Conservation (phyloP, 2,888 invertebrate genomes). For the Heliconius charithonia region DNA sequence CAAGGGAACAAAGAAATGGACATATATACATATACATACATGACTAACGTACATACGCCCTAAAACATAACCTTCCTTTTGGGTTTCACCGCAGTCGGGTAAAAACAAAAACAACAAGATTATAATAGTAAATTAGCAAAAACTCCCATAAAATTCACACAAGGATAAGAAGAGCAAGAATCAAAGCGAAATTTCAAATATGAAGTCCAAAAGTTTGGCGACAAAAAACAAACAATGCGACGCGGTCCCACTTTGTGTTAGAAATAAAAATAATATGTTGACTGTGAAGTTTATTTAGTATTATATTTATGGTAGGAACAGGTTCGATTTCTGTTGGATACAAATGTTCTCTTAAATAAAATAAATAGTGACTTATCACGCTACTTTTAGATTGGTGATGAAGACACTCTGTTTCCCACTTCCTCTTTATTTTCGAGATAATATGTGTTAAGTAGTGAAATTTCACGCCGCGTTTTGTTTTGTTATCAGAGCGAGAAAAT, state of each 20-base stretch:
- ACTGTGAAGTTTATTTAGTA: not conserved
- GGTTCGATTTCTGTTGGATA: not conserved
- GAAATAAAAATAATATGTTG: conserved; percentile 13
- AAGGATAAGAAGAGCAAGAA: not conserved
- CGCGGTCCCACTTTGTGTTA: not conserved
- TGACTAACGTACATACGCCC: too few relatives aligned
- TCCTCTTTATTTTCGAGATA: not conserved
- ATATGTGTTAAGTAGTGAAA: not conserved
- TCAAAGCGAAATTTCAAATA: not conserved
- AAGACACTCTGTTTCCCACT: not conserved
- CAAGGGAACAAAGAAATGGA: too few relatives aligned
- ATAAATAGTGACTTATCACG: not conserved
- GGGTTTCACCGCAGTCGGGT: not conserved
- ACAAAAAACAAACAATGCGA: conserved; percentile 13
- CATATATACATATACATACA: too few relatives aligned
- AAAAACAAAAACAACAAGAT: not conserved
- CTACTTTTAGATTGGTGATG: too few relatives aligned
- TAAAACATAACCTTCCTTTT: too few relatives aligned
- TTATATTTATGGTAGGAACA: not conserved
- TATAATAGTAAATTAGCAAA: not conserved
- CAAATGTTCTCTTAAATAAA: not conserved
- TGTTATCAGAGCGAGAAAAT: not conserved
- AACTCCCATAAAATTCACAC: conserved; percentile 8
- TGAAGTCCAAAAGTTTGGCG: conserved; percentile 1
- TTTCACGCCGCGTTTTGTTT: not conserved